Evolutionary conservation across 2,113 vertebrate species (phyloP).

Genomic region (Callochromis pleurospilus): DNA sequence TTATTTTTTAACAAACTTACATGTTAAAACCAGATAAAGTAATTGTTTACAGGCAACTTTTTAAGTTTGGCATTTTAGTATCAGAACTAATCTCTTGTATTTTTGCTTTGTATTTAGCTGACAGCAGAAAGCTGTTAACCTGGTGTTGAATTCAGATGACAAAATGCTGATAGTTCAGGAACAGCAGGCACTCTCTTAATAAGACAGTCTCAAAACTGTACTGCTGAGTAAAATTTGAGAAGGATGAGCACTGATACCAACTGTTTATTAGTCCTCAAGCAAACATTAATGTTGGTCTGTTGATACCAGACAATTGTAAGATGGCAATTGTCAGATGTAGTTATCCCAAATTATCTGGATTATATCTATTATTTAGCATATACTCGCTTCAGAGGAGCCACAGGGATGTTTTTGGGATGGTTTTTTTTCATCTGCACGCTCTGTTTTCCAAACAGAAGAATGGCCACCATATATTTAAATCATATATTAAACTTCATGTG

Average conservation of each 20-base stretch:
- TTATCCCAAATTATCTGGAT: background rate
- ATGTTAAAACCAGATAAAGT: background rate
- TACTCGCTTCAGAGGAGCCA: background rate
- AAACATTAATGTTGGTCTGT: background rate
- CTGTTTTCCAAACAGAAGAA: background rate
- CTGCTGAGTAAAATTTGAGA: background rate
- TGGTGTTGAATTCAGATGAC: background rate
- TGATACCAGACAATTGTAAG: accelerated
- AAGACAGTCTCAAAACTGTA: background rate
- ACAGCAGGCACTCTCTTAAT: background rate
- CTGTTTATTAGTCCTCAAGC: background rate
- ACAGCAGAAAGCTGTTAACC: background rate
- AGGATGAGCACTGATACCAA: background rate
- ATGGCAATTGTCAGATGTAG: background rate
- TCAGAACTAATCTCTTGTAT: background rate
- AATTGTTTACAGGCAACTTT: background rate
- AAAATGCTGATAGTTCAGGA: background rate
- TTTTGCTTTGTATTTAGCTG: background rate
- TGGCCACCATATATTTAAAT: background rate
- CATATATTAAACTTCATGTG: background rate
- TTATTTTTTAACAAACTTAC: accelerated
- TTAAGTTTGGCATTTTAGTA: background rate
- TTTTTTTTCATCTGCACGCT: background rate
- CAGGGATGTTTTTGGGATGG: background rate
- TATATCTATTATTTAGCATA: background rate